Evolutionary conservation across 2,113 vertebrate species (phyloP), one percentile per base, ranked within the genome.

Genomic region (Silurus asotus): DNA sequence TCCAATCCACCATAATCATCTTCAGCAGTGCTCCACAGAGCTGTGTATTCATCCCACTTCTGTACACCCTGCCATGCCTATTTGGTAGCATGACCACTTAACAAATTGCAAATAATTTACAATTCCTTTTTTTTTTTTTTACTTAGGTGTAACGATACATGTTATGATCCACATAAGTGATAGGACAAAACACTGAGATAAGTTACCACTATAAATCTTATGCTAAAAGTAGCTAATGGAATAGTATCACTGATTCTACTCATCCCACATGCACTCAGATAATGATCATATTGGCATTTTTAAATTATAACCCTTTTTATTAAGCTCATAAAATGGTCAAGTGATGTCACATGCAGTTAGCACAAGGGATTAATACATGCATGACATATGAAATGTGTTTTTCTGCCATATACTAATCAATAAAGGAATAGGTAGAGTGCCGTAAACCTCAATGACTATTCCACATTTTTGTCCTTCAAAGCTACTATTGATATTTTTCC

Each of bases 401-500:
- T 55, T 62, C 19, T 59, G n/a, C n/a, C 77, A 82, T 74, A 25
- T 7, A 84, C 74, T 69, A 77, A 89, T 89, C 88, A 89, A 87
- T 89, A 89, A n/a, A 59, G 53, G 84, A 58, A 89, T 84, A 84
- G 82, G 69, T 53, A 23, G 28, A 84, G 5, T 64, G 58, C 45
- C 49, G 74, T 74, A 70, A 80, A 84, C 49, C 61, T 69, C 56
- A 51, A 84, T 69, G 51, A 79, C 17, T 76, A 37, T 15, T 23
- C 81, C 23, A 49, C 8, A 48, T 14, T 20, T 83, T 65, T 51
- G 72, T 48, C 17, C 75, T 62, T 56, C 70, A 70, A 81, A 85
- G 76, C 56, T 78, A 61, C 82, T 81, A 51, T 28, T 56, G 28
- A 74, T 69, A 23, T 23, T 82, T 45, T 75, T 84, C 37, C 49